Evolutionary conservation across 2,113 vertebrate species (phyloP).

Genomic region (Camarhynchus parvulus): DNA sequence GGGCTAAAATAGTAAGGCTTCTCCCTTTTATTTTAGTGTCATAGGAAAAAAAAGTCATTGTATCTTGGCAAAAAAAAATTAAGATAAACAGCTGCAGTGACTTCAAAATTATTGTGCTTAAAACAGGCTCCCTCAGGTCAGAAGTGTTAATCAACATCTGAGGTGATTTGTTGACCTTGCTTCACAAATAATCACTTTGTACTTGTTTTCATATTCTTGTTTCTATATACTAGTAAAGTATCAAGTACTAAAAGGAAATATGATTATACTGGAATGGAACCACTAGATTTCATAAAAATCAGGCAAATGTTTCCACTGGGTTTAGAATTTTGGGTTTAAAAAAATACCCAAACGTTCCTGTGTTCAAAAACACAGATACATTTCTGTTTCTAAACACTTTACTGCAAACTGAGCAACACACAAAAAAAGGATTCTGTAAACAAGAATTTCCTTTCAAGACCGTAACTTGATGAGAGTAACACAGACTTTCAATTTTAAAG

Average conservation of each 20-base stretch:
- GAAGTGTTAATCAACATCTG: background rate
- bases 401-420: background rate
- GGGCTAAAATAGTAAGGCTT: background rate
- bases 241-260: conserved; percentile 3
- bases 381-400: conserved; percentile 5
- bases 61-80: background rate
- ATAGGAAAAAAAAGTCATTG: background rate
- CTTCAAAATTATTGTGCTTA: background rate
- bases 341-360: background rate
- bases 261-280: conserved; percentile 19
- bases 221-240: background rate
- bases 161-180: background rate
- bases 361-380: background rate
- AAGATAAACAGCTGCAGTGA: background rate
- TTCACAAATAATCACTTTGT: conserved; percentile 1
- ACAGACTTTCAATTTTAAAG: background rate
- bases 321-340: background rate
- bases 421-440: background rate
- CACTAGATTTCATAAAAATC: background rate
- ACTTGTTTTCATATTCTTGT: background rate
- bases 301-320: conserved; percentile 3
- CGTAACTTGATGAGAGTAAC: background rate
- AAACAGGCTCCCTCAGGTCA: background rate
- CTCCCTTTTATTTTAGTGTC: background rate
- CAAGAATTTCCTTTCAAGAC: conserved; percentile 4